These are phyloP conservation scores for Drosophila orena DNA, from an alignment of 1,140 invertebrate genomes.

Conservation along the genomic window DNA sequence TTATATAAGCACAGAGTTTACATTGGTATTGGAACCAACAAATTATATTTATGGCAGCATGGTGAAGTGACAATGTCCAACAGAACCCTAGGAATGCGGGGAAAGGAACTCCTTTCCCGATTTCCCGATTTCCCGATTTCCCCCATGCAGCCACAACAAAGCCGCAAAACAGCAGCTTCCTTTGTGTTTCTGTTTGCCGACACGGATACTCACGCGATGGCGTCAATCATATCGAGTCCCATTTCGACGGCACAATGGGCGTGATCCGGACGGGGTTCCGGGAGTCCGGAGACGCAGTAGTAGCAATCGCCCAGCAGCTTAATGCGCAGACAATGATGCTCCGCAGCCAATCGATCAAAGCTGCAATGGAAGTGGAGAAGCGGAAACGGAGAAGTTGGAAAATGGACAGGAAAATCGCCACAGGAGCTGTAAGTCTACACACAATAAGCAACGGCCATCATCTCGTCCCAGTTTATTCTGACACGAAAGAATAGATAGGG, in stretches of 20 bases:
- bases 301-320: slow-evolving; percentile 98
- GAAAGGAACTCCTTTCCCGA: not conserved
- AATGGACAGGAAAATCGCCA: slow-evolving; percentile 13
- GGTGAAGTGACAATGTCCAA: no score
- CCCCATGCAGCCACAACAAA: slow-evolving; percentile 14
- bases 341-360: slow-evolving; percentile 95
- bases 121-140: no score
- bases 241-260: slow-evolving; percentile 97
- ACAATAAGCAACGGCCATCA: not conserved
- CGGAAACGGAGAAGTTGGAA: slow-evolving; percentile 22
- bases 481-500: not conserved
- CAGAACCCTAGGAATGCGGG: no score
- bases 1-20: no score
- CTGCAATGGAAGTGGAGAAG: slow-evolving; percentile 85
- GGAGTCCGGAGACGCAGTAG: slow-evolving; percentile 96
- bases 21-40: no score
- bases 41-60: no score
- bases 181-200: slow-evolving; percentile 39
- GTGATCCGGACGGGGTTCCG: slow-evolving; percentile 94
- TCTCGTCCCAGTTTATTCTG: not conserved
- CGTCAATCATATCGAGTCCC: slow-evolving; percentile 98
- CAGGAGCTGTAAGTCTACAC: slow-evolving; percentile 1
- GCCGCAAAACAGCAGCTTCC: slow-evolving; percentile 40
- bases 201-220: slow-evolving; percentile 93
- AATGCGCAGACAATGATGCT: slow-evolving; percentile 96